phyloP scores from a whole-genome alignment of 2,888 invertebrate species.

The Himalopsyche japonica region DNA sequence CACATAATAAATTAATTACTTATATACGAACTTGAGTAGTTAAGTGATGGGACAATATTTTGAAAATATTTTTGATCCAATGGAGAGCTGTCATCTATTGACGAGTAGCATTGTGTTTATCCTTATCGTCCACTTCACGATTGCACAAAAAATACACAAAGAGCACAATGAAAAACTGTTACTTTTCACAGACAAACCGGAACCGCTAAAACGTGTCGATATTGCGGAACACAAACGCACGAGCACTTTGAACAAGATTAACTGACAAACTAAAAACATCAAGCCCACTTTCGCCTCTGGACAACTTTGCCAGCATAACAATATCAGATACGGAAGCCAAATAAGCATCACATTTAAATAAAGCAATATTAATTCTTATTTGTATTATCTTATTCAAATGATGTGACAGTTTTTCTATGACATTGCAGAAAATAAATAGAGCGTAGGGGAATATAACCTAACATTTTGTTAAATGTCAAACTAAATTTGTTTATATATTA shows the following conservation, averaged over 20 bases:
- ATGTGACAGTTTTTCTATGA: background rate
- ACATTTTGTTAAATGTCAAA: background rate
- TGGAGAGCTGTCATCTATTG: background rate
- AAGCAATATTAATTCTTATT: background rate
- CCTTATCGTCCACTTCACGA: background rate
- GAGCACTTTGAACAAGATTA: background rate
- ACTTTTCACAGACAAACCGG: background rate
- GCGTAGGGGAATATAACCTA: background rate
- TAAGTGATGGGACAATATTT: background rate
- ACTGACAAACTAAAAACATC: background rate
- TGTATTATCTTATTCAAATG: background rate
- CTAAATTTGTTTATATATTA: background rate
- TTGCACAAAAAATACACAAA: background rate
- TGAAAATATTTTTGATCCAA: background rate
- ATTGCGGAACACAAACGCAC: background rate
- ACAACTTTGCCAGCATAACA: background rate
- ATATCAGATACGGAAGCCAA: background rate
- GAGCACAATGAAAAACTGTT: background rate
- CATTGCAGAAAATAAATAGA: background rate
- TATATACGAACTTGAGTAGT: background rate
- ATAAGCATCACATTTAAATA: background rate
- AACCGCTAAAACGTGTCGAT: background rate
- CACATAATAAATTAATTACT: background rate
- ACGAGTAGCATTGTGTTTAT: background rate
- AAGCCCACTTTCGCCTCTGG: background rate